phyloP scores from a whole-genome alignment of 1,140 invertebrate genomes.

The Cotesia glomerata region DNA sequence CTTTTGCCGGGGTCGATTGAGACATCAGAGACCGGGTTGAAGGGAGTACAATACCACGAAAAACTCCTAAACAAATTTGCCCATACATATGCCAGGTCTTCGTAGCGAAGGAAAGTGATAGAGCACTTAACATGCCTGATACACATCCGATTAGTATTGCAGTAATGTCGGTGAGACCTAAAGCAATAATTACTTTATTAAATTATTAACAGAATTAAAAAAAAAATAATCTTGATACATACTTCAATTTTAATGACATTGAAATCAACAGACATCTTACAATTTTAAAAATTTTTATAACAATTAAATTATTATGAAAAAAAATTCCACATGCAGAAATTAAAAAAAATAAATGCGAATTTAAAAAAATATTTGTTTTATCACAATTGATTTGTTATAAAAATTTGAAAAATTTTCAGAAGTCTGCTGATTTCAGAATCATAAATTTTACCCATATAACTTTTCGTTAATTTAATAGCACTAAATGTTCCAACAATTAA shows the following conservation, averaged over 20 bases:
- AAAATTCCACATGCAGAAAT: too few species aligned
- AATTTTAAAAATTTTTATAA: too few species aligned
- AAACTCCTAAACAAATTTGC: conserved; percentile 61
- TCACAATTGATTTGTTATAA: too few species aligned
- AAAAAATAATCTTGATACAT: too few species aligned
- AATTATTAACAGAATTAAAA: too few species aligned
- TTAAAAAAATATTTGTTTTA: too few species aligned
- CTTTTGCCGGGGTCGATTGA: conserved; percentile 69
- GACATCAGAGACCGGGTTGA: conserved; percentile 71
- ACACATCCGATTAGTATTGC: conserved; percentile 32
- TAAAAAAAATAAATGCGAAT: too few species aligned
- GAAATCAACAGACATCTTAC: too few species aligned
- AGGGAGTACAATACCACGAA: conserved; percentile 66
- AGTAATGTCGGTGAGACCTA: conserved; percentile 38
- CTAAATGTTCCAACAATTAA: conserved; percentile 32
- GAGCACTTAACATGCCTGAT: conserved; percentile 30
- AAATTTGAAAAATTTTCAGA: too few species aligned
- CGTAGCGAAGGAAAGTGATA: conserved; percentile 60
- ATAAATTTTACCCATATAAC: neutral
- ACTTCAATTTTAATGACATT: too few species aligned
- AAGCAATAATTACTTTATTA: neutral
- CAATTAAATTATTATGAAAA: too few species aligned
- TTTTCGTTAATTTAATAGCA: conserved; percentile 26
- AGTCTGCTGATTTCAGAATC: too few species aligned
- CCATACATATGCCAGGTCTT: conserved; percentile 73